Base-by-base conservation (phyloP, 2,797 vertebrate genomes). In the Molothrus aeneus region DNA sequence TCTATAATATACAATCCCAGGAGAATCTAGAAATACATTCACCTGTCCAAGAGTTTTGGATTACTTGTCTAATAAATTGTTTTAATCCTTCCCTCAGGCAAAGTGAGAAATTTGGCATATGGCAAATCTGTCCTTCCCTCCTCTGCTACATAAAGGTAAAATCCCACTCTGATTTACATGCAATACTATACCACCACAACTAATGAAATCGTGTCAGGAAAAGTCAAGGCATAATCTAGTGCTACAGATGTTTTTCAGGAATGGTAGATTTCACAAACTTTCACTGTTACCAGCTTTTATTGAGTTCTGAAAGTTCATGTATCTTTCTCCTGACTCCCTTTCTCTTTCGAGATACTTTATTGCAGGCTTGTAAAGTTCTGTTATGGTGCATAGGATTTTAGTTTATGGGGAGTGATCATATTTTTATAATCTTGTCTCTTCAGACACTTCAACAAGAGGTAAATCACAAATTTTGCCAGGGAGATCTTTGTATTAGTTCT, bases 31-130 rank as follows among this genome's bases (percentile, higher is more conserved):
- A 95, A 88, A 92, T 74, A 80, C 20, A 90, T 93, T 47, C 48
- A 91, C 65, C 47, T 88, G 47, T 61, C 34, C 82, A 16, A 51
- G 34, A 90, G 72, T 43, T 93, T 91, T 92, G 42, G 25, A 78
- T 86, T 92, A 83, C 57, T 88, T 83, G 63, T 79, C 72, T 79
- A 91, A 78, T 86, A 94, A 86, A 0, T 91, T 93, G 81, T 90
- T 94, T 95, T 92, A 88, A 95, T 93, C 69, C 3, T 2, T 74
- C 79, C 82, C 51, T 63, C 25, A 48, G 75, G 82, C 54, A 74
- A 93, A 91, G 73, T 34, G 54, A 95, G 54, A 86, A 92, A 90
- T 93, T 69, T 59, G 31, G 80, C 80, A 95, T 81, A 88, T 45
- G 36, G 73, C 40, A 88, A 60, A 34, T 56, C 40, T 65, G 54